Conservation (phyloP, 2,113 vertebrate species). For the Microtus ochrogaster region DNA sequence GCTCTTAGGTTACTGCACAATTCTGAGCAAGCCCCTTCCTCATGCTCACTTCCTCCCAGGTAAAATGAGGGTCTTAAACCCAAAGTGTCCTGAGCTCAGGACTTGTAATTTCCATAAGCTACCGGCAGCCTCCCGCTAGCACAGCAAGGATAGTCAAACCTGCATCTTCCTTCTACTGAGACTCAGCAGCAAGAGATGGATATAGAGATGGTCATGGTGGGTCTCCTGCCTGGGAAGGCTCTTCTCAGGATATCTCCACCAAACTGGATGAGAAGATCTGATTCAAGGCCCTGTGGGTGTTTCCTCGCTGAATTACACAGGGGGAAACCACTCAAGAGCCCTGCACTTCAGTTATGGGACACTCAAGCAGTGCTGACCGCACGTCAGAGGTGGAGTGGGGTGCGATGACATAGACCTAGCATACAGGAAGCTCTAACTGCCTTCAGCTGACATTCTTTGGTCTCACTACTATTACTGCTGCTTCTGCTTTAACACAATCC, state of each 20-base stretch:
- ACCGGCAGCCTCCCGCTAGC: not conserved
- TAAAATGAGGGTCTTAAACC: not conserved
- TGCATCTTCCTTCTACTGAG: not conserved
- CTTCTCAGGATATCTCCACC: not conserved
- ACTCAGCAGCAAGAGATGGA: not conserved
- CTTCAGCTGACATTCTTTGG: not conserved
- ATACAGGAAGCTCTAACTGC: not conserved
- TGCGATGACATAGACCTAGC: fast-evolving
- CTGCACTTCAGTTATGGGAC: not conserved
- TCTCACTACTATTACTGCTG: not conserved
- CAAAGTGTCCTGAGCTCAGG: not conserved
- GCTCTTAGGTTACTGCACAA: not conserved
- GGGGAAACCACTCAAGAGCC: not conserved
- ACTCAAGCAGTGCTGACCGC: not conserved
- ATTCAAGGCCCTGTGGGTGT: not conserved
- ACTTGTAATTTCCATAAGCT: not conserved
- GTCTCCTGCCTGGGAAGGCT: not conserved
- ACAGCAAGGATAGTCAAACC: not conserved
- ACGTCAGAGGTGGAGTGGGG: not conserved
- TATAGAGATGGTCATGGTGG: not conserved
- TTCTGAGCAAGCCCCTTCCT: not conserved
- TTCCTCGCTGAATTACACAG: not conserved
- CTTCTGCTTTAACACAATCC: not conserved
- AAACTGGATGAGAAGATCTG: not conserved
- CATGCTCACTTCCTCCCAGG: not conserved